A percentile compares a stretch with the other conserved stretches of the same genome.
phyloP scores from a whole-genome alignment of 2,797 vertebrate genomes.

The Poliocrania exsul region DNA sequence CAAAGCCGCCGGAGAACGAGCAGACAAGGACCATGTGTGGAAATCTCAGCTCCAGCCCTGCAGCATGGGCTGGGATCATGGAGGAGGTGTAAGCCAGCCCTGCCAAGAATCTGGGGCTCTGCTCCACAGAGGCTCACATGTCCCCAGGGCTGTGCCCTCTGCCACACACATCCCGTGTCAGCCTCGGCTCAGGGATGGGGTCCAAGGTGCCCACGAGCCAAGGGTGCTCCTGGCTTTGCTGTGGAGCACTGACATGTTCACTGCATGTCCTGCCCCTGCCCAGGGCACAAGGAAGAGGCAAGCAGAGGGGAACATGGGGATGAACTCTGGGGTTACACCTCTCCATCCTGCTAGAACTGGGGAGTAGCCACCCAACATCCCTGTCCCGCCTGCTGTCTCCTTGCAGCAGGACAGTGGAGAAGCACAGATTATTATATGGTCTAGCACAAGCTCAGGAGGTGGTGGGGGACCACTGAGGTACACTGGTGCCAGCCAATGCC shows the following conservation, averaged over 20 bases:
- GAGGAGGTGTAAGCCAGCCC: background rate
- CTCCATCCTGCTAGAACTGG: background rate
- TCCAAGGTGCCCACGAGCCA: rapidly evolving
- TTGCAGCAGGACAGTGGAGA: background rate
- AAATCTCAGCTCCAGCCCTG: slow-evolving; percentile 22
- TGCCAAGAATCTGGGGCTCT: background rate
- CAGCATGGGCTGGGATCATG: background rate
- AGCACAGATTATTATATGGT: background rate
- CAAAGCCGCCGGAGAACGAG: slow-evolving; percentile 31
- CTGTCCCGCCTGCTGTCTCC: background rate
- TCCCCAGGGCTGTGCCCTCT: background rate
- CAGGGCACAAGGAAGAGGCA: background rate
- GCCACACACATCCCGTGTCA: background rate
- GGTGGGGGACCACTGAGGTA: background rate
- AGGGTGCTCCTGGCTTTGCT: background rate
- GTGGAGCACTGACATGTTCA: background rate
- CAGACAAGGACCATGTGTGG: slow-evolving; percentile 79
- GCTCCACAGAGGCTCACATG: background rate
- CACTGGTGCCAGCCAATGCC: background rate
- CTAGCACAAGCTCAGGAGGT: background rate
- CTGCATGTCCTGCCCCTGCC: background rate
- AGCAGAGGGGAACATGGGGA: background rate
- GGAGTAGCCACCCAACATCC: background rate
- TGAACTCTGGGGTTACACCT: rapidly evolving
- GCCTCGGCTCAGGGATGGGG: rapidly evolving